phyloP scores from a whole-genome alignment of 53 echinoderm and acorn worm species.

The Mesocentrotus franciscanus region DNA sequence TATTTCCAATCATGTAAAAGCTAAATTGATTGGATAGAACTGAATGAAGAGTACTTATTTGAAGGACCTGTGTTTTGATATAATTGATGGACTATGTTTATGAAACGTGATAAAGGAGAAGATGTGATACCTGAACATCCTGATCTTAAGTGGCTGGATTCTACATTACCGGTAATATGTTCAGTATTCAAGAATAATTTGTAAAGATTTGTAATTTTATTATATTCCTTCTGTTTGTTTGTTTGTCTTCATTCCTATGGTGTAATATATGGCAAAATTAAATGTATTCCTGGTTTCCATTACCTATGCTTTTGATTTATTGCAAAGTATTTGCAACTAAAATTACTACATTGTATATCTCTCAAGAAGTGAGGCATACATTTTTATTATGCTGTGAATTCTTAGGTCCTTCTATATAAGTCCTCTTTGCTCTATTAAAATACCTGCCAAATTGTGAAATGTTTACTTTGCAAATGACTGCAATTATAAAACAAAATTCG shows the following conservation, averaged over 20 bases:
- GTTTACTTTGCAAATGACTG: too few relatives aligned
- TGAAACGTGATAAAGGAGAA: slow-evolving; percentile 44
- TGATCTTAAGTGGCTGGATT: slow-evolving; percentile 53
- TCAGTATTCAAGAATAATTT: neutral
- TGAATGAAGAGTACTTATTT: neutral
- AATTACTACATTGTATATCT: too few relatives aligned
- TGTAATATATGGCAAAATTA: neutral
- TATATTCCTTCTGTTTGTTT: neutral
- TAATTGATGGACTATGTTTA: neutral
- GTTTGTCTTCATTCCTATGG: neutral
- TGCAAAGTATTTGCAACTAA: too few relatives aligned
- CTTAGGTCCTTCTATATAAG: too few relatives aligned
- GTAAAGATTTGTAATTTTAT: neutral
- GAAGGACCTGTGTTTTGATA: neutral
- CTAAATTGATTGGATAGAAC: neutral
- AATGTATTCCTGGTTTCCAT: too few relatives aligned
- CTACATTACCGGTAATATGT: slow-evolving; percentile 48
- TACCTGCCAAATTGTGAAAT: too few relatives aligned
- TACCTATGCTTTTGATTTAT: too few relatives aligned
- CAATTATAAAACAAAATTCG: too few relatives aligned
- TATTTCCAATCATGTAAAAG: neutral
- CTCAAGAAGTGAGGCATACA: too few relatives aligned
- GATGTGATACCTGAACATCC: slow-evolving; percentile 53
- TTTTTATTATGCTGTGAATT: too few relatives aligned
- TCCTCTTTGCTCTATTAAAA: too few relatives aligned